These are phyloP conservation scores for Machaerirhynchus nigripectus DNA, from an alignment of 2,113 vertebrate genomes.

Conservation along the genomic window DNA sequence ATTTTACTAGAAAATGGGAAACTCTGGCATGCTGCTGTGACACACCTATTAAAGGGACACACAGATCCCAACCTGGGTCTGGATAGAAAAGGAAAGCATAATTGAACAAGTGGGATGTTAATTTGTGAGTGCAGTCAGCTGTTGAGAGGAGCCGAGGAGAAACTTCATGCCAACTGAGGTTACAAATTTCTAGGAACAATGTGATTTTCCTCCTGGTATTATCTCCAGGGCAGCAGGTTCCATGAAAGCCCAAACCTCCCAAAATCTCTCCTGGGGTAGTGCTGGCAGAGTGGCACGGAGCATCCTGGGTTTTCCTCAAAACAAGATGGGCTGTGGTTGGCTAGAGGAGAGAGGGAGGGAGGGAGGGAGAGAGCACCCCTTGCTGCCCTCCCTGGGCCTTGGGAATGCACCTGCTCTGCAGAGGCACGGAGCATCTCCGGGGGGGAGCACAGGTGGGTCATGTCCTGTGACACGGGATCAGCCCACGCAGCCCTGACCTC, in stretches of 20 bases:
- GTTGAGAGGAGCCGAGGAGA: neutral
- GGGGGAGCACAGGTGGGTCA: fast-evolving
- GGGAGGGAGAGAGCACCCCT: too few species aligned
- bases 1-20: neutral
- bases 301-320: neutral
- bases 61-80: neutral
- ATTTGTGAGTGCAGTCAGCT: slow-evolving; percentile 17
- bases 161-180: neutral
- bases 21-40: slow-evolving; percentile 27
- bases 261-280: neutral
- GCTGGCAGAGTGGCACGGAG: neutral
- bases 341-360: neutral
- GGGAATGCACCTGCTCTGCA: neutral
- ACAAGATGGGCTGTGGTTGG: neutral
- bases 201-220: neutral
- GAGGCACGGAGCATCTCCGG: fast-evolving
- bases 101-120: neutral
- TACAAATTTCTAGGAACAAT: neutral
- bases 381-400: neutral
- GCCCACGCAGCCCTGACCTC: neutral
- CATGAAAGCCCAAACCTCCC: neutral
- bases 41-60: neutral
- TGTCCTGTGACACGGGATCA: fast-evolving
- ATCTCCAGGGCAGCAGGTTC: neutral
- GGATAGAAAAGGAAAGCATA: neutral